Base-by-base conservation (phyloP, 2,113 vertebrate species). In the Macquaria australasica region DNA sequence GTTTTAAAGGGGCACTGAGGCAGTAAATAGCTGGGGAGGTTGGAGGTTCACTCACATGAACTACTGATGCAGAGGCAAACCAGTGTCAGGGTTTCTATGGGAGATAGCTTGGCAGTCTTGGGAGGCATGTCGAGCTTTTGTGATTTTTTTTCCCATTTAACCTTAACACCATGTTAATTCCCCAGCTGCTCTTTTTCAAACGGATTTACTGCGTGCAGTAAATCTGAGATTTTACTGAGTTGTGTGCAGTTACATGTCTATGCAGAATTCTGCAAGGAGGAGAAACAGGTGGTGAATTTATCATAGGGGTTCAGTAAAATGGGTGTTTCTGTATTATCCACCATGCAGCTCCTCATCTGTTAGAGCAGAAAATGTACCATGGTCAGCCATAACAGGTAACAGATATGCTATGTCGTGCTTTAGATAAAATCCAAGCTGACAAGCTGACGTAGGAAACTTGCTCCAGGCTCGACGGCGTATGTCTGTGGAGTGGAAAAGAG, bases 1-100 rank as follows among this genome's bases (percentile, higher is more conserved):
- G 51, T 85, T 92, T 92, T 89, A 81, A 85, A 88, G 86, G 83
- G 58, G 85, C 89, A 93, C 63, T 90, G 91, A 92, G 79, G 93
- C 92, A 89, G 87, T 91, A 90, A 93, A 94, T 91, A 84, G 83
- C 60, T 25, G 37, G 83, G 85, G 84, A 87, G 88, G 90, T 23
- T 91, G 81, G 83, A 84, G 73, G 85, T 79, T 84, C 83, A 6
- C 75, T 85, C 70, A 6, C 84, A 85, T 74, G 71, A 88, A 72
- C 83, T 79, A 64, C 70, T 68, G 69, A 67, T 83, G 81, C 83
- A 78, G 81, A 31, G 39, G 83, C n/a, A 59, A 83, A 64, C 18
- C 76, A 53, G 72, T 64, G 79, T 56, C 60, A 34, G 64, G 43
- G 73, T 87, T 86, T 90, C 58, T 89, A 78, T 80, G 53, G 73